These are phyloP conservation scores for Bovichtus variegatus DNA, from an alignment of 2,797 vertebrate species.

Conservation along the genomic window DNA sequence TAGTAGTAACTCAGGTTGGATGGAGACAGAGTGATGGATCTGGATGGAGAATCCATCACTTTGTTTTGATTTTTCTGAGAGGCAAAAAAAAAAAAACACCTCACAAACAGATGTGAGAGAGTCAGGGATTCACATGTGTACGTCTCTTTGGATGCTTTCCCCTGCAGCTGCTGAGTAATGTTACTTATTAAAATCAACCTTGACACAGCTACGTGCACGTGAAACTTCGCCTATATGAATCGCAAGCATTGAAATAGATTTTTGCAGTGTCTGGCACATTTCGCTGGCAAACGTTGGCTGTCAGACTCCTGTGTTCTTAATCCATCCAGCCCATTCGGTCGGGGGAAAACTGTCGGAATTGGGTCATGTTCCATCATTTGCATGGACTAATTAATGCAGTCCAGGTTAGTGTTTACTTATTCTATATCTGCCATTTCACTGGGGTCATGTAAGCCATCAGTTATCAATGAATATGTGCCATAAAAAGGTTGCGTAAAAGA, in stretches of 20 bases:
- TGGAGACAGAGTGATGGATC: conserved; percentile 16
- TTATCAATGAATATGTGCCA: no score
- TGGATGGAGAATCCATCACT: conserved; percentile 9
- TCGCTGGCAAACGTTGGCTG: background rate
- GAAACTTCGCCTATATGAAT: background rate
- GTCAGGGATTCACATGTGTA: conserved; percentile 1
- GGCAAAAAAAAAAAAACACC: background rate
- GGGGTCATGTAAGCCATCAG: no score
- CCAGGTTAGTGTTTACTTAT: background rate
- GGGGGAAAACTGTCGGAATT: background rate
- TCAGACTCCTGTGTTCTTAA: conserved; percentile 3
- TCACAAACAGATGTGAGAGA: conserved; percentile 12
- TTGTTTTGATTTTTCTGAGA: conserved; percentile 27
- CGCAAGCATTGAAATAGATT: background rate
- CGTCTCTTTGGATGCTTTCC: background rate
- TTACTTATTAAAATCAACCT: conserved; percentile 11
- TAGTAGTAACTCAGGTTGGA: conserved; percentile 49
- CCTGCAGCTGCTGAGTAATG: conserved; percentile 15
- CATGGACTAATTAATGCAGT: background rate
- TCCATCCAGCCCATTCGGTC: conserved; percentile 14
- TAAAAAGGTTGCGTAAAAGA: no score
- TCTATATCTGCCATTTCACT: background rate
- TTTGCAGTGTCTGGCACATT: background rate
- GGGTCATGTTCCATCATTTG: background rate
- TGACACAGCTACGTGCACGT: background rate